Evolutionary conservation across 2,888 invertebrate genomes (phyloP).

Genomic region (Drosophila robusta): DNA sequence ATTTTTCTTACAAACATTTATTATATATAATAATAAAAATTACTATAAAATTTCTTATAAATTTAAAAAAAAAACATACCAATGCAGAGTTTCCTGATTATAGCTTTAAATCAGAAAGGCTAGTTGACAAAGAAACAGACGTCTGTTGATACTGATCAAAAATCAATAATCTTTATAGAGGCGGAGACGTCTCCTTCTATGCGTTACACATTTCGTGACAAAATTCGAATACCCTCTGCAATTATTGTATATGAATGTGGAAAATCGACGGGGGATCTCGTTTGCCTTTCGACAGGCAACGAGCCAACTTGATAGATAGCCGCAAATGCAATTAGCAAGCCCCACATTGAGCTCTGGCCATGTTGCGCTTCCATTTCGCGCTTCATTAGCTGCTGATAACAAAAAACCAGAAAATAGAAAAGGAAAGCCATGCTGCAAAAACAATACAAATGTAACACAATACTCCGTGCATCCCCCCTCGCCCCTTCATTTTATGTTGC

Average conservation of each 20-base stretch:
- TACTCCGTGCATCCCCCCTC: neutral
- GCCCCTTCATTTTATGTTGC: conserved; percentile 37
- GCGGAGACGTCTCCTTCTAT: neutral
- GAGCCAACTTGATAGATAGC: conserved; percentile 57
- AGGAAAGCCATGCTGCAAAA: neutral
- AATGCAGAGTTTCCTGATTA: too few species aligned
- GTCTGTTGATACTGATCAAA: neutral
- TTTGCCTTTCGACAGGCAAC: conserved; percentile 38
- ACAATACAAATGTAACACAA: conserved; percentile 29
- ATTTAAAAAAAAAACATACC: too few species aligned
- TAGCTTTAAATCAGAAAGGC: too few species aligned
- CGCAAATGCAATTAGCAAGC: conserved; percentile 65
- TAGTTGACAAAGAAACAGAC: too few species aligned
- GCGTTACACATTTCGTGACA: neutral
- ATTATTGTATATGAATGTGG: neutral
- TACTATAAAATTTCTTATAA: too few species aligned
- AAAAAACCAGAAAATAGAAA: conserved; percentile 8
- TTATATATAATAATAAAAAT: too few species aligned
- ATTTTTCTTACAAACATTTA: too few species aligned
- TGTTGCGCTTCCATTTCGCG: conserved; percentile 53
- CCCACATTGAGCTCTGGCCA: conserved; percentile 8
- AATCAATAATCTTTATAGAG: neutral
- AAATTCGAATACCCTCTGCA: neutral
- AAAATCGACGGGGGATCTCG: conserved; percentile 5
- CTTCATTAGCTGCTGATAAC: conserved; percentile 66